Evolutionary conservation across 1,140 invertebrate species (phyloP), one percentile per base, ranked within the genome.

Genomic region (Brachionus paranguensis): DNA sequence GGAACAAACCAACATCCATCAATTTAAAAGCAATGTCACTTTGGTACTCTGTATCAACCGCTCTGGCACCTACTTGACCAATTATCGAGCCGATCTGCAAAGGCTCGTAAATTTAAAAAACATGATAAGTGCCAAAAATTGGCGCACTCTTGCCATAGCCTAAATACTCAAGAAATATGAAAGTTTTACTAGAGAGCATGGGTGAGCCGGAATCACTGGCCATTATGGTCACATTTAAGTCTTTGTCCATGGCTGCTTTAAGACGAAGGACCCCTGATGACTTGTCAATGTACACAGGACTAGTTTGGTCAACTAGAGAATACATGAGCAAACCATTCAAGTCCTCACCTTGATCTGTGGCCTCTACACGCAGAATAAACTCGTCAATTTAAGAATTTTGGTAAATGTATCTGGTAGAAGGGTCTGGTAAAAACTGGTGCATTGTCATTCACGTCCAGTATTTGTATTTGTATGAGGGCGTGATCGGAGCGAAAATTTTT

Each of bases 381-480:
- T 43, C 24, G 37, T 33, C 78, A 33, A 45, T 60, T 41, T 37
- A 3, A n/a, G 37, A 6, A 37, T 81, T 68, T 5, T n/a, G 7
- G 41, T 81, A 68, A 20, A 81, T 33, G 53, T 12, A 11, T 7
- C 20, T 33, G 17, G 33, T 81, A 81, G 24, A 33, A 43, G 7
- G 29, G 14, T 43, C 78, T 37, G 29, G 29, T 81, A 68, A 81
- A 81, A 33, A 64, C 24, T 27, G 78, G 78, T 0, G 12, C 20
- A 81, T 81, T 81, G 17, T 81, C 78, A 37, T 81, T 81, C 1
- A 45, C 17, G 60, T 81, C 78, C 5, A 64, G 17, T 45, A 81
- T 47, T 81, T 81, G 53, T 27, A 81, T 81, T 47, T 81, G 78
- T 27, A 81, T 45, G 7, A 81, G 12, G 7, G 53, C 50, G 33